Evolutionary conservation across 1,140 invertebrate genomes (phyloP).

Genomic region (Drosophila tristis): DNA sequence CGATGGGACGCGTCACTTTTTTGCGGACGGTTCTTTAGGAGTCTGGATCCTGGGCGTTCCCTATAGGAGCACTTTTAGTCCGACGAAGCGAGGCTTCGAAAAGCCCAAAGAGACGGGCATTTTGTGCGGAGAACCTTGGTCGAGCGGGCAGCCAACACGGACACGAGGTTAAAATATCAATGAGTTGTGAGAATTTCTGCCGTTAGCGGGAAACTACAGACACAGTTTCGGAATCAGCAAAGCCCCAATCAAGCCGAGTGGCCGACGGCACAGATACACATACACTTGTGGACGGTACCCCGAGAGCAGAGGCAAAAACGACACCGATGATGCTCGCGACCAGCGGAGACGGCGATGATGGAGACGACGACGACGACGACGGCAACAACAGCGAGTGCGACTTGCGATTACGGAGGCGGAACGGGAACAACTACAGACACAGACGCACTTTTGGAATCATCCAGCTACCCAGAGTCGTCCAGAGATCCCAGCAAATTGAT

Average conservation of each 20-base stretch:
- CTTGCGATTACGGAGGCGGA: constrained; percentile 71
- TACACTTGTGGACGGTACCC: constrained; percentile 1
- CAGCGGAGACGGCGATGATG: constrained; percentile 18
- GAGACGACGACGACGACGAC: constrained; percentile 50
- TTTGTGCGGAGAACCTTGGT: constrained; percentile 82
- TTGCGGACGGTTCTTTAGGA: constrained; percentile 8
- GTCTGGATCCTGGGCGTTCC: constrained; percentile 19
- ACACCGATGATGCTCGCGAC: constrained; percentile 14
- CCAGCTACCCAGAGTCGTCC: constrained; percentile 9
- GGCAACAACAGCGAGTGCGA: constrained; percentile 25
- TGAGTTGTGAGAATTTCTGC: constrained; percentile 80
- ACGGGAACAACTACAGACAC: constrained; percentile 56
- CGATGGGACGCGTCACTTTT: background rate
- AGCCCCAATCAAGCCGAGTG: constrained; percentile 62
- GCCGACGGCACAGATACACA: constrained; percentile 35
- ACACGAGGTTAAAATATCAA: constrained; percentile 83
- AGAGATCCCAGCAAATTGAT: constrained; percentile 51
- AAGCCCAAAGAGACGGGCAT: constrained; percentile 83
- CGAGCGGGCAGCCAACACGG: constrained; percentile 82
- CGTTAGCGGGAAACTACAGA: constrained; percentile 82
- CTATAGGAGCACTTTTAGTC: constrained; percentile 84
- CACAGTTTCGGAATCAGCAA: constrained; percentile 71
- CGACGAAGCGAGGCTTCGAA: constrained; percentile 84
- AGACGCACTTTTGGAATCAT: constrained; percentile 44
- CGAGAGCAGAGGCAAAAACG: constrained; percentile 7